Percentiles rank a stretch among this genome's conserved stretches.
phyloP scores from a whole-genome alignment of 2,113 vertebrate genomes.

The Pluvianellus socialis region DNA sequence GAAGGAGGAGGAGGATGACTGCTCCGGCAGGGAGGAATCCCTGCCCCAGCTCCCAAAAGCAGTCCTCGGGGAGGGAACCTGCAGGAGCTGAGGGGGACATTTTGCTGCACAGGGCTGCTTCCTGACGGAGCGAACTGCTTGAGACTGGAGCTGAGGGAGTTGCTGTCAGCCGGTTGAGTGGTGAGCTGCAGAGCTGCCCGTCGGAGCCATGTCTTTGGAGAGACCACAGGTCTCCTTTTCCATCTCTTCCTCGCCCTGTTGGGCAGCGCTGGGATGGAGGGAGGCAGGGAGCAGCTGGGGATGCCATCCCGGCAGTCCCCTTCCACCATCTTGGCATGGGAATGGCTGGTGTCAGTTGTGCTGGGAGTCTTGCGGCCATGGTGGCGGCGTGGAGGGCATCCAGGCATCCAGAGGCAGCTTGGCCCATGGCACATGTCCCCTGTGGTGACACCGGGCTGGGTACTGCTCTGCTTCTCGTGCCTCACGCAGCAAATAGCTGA shows the following conservation, averaged over 20 bases:
- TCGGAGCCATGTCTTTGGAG: not conserved
- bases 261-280: not conserved
- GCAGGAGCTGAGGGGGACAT: rapidly evolving
- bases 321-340: not conserved
- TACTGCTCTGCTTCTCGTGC: not conserved
- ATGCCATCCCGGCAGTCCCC: not conserved
- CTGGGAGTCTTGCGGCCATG: not conserved
- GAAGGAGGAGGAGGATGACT: not conserved
- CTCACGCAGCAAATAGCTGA: not conserved
- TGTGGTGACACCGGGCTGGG: not conserved
- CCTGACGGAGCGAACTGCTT: not conserved
- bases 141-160: not conserved
- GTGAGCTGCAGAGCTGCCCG: not conserved
- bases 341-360: not conserved
- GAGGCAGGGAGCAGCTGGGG: not conserved
- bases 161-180: not conserved
- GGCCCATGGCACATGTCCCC: rapidly evolving
- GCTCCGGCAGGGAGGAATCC: not conserved
- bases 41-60: not conserved
- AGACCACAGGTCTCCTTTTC: not conserved
- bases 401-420: rapidly evolving
- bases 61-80: too few relatives aligned
- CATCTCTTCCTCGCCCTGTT: rapidly evolving
- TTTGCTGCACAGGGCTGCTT: not conserved
- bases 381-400: rapidly evolving